Percentiles rank a stretch among this genome's conserved stretches.
Conservation (phyloP, 2,797 vertebrate genomes). For the Enteromius argenteus region DNA sequence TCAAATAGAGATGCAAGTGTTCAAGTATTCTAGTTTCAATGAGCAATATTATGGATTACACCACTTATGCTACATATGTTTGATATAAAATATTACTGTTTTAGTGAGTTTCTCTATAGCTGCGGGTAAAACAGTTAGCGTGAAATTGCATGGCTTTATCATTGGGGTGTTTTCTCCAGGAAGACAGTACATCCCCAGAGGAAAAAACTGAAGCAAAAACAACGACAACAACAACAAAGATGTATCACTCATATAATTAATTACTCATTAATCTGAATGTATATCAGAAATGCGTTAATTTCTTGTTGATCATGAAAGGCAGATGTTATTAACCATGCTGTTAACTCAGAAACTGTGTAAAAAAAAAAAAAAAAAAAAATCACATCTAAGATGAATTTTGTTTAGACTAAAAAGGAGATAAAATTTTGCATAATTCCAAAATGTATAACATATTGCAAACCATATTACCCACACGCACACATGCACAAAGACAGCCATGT, state of each 20-base stretch:
- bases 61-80: neutral
- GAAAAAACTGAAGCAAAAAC: neutral
- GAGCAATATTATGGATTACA: neutral
- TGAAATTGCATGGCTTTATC: neutral
- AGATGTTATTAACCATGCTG: neutral
- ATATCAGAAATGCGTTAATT: neutral
- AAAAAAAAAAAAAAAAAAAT: too few species aligned
- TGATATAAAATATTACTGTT: neutral
- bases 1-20: neutral
- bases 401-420: neutral
- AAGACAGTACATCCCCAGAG: neutral
- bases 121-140: neutral
- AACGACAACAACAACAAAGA: neutral
- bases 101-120: neutral
- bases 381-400: neutral
- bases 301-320: neutral
- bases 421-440: neutral
- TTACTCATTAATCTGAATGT: neutral
- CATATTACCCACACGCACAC: neutral
- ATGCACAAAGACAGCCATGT: neutral
- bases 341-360: neutral
- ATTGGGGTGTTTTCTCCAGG: neutral
- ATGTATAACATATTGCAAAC: neutral
- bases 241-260: neutral
- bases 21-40: neutral